Percentiles rank a stretch among this genome's conserved stretches.
These are phyloP conservation scores for Cydia splendana DNA, from an alignment of 1,140 invertebrate species.

Conservation along the genomic window DNA sequence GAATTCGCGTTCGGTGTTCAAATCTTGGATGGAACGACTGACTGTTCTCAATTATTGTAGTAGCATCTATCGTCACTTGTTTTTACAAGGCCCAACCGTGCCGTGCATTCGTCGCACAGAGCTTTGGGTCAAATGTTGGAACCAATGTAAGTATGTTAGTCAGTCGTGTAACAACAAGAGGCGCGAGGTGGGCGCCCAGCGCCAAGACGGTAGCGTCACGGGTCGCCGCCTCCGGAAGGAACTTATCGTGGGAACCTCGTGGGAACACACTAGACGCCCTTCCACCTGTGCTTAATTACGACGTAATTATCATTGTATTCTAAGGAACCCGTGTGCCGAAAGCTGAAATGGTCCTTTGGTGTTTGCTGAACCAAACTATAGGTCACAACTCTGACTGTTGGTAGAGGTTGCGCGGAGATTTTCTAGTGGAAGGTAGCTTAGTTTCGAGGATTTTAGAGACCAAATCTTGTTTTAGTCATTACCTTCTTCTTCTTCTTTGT, in stretches of 20 bases:
- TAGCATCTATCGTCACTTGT: no score
- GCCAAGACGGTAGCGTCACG: constrained; percentile 70
- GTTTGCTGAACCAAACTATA: not conserved
- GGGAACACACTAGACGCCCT: constrained; percentile 36
- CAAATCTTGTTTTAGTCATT: no score
- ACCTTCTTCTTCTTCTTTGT: no score
- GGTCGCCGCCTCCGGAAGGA: constrained; percentile 74
- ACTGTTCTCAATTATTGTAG: no score
- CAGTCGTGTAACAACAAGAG: constrained; percentile 46
- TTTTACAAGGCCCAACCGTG: no score
- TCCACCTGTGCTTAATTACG: constrained; percentile 21
- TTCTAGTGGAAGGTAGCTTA: no score
- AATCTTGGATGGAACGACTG: no score
- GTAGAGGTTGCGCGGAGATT: no score
- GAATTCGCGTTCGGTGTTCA: not conserved
- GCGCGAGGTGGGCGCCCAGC: constrained; percentile 48
- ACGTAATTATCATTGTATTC: constrained; percentile 15
- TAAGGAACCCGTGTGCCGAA: not conserved
- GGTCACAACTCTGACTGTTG: no score
- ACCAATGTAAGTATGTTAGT: not conserved
- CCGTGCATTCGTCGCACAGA: no score
- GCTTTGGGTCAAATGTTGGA: constrained; percentile 5
- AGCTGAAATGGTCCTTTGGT: not conserved
- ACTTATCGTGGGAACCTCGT: constrained; percentile 67
- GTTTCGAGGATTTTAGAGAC: no score